Percentiles rank a stretch among this genome's conserved stretches.
phyloP scores from a whole-genome alignment of 2,888 invertebrate species.

The Drosophila parthenogenetica region DNA sequence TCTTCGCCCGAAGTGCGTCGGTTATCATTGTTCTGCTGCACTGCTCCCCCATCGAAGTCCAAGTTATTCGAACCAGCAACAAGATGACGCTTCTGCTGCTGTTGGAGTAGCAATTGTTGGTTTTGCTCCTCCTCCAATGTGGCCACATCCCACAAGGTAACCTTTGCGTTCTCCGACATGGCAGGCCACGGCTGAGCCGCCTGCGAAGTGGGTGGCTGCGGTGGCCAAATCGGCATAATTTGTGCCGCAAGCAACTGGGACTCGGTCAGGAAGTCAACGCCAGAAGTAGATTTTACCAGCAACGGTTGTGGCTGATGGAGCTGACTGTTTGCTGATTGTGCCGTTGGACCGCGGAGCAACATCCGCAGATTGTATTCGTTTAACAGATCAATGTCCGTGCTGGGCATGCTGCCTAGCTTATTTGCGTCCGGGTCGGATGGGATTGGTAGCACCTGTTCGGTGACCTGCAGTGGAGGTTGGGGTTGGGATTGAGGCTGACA shows the following conservation, averaged over 20 bases:
- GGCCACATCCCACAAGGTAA: slow-evolving; percentile 73
- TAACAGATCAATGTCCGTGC: slow-evolving; percentile 67
- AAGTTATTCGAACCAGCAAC: slow-evolving; percentile 16
- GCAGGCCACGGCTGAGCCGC: slow-evolving; percentile 47
- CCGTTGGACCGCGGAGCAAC: slow-evolving; percentile 67
- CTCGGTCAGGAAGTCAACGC: slow-evolving; percentile 69
- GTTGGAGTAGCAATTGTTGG: slow-evolving; percentile 55
- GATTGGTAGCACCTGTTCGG: slow-evolving; percentile 25
- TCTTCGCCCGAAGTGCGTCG: slow-evolving; percentile 9
- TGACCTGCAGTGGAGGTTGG: neutral
- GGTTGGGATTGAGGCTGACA: neutral
- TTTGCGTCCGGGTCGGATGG: slow-evolving; percentile 11
- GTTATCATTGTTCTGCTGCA: slow-evolving; percentile 6
- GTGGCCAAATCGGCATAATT: slow-evolving; percentile 78
- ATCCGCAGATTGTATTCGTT: slow-evolving; percentile 81
- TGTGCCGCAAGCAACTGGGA: slow-evolving; percentile 66
- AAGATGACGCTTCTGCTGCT: slow-evolving; percentile 13
- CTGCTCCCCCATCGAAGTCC: slow-evolving; percentile 14
- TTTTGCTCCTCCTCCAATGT: slow-evolving; percentile 66
- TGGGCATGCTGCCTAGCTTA: slow-evolving; percentile 36
- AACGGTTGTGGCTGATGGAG: slow-evolving; percentile 32
- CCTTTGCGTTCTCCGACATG: slow-evolving; percentile 43
- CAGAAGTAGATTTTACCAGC: slow-evolving; percentile 36
- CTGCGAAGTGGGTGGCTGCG: slow-evolving; percentile 3
- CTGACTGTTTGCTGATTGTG: slow-evolving; percentile 18